A percentile compares a stretch with the other conserved stretches of the same genome.
phyloP scores from a whole-genome alignment of 1,140 invertebrate genomes.

The Lepidurus apus region DNA sequence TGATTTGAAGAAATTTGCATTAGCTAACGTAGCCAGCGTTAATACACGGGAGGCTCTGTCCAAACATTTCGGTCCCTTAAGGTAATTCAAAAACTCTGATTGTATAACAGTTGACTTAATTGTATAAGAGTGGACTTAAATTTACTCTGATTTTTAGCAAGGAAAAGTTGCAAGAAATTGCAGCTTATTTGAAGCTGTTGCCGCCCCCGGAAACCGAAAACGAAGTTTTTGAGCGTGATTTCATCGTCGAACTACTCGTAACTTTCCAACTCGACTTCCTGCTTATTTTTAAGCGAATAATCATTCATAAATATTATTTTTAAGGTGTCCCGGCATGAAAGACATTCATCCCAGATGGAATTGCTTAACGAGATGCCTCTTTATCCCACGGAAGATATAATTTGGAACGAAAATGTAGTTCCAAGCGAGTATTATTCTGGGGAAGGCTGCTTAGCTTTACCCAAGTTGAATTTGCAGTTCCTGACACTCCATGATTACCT shows the following conservation, averaged over 20 bases:
- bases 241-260: constrained; percentile 79
- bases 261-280: constrained; percentile 37
- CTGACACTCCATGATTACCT: constrained; percentile 97
- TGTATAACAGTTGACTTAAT: neutral
- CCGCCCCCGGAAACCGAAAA: constrained; percentile 64
- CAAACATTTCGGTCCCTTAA: constrained; percentile 77
- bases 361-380: constrained; percentile 96
- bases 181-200: constrained; percentile 77
- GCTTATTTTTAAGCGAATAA: constrained; percentile 25
- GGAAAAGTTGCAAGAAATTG: constrained; percentile 74
- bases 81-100: constrained; percentile 47
- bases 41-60: constrained; percentile 78
- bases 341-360: constrained; percentile 84
- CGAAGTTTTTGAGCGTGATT: constrained; percentile 56
- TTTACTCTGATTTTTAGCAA: constrained; percentile 50
- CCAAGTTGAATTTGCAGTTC: constrained; percentile 98
- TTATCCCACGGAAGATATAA: constrained; percentile 95
- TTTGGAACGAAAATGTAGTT: constrained; percentile 99
- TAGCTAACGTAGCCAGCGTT: constrained; percentile 89
- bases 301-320: constrained; percentile 33
- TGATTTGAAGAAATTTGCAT: constrained; percentile 75
- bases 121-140: too few relatives aligned
- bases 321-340: constrained; percentile 78
- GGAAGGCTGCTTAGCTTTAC: constrained; percentile 89
- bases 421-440: constrained; percentile 95